Conservation (phyloP, 2,113 vertebrate species). For the Crotalus tigris region DNA sequence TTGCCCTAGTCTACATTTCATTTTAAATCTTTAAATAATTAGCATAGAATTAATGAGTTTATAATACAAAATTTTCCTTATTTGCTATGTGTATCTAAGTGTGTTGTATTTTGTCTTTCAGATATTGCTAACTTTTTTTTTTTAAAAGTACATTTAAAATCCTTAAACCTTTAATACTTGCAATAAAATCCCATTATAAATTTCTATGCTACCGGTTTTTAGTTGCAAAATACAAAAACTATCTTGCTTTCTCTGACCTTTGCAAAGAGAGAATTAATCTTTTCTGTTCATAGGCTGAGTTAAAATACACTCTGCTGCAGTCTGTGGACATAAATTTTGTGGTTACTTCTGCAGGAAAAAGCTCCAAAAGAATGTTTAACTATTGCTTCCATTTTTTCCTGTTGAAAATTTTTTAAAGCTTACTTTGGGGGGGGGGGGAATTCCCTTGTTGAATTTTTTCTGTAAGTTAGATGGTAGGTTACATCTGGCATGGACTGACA, state of each 20-base stretch:
- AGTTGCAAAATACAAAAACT: not conserved
- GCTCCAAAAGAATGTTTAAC: not conserved
- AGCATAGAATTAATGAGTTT: not conserved
- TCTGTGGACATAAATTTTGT: not conserved
- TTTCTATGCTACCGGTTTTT: not conserved
- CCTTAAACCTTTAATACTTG: not conserved
- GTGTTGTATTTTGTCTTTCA: not conserved
- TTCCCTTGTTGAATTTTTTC: too few relatives aligned
- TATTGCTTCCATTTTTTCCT: not conserved
- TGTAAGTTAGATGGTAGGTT: too few relatives aligned
- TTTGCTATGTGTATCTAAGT: not conserved
- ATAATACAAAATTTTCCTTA: not conserved
- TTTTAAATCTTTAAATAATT: not conserved
- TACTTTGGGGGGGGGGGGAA: accelerated
- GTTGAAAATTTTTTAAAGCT: not conserved
- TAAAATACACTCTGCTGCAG: not conserved
- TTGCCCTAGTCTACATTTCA: not conserved
- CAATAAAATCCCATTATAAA: not conserved
- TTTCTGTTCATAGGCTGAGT: not conserved
- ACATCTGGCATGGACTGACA: not conserved
- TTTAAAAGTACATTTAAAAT: not conserved
- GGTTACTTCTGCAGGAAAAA: not conserved
- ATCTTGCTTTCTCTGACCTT: not conserved
- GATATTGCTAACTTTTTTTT: not conserved
- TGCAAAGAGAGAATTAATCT: not conserved